A percentile compares a stretch with the other conserved stretches of the same genome.
Evolutionary conservation across 2,797 vertebrate species (phyloP).

Genomic region (Apogon hyalosoma): DNA sequence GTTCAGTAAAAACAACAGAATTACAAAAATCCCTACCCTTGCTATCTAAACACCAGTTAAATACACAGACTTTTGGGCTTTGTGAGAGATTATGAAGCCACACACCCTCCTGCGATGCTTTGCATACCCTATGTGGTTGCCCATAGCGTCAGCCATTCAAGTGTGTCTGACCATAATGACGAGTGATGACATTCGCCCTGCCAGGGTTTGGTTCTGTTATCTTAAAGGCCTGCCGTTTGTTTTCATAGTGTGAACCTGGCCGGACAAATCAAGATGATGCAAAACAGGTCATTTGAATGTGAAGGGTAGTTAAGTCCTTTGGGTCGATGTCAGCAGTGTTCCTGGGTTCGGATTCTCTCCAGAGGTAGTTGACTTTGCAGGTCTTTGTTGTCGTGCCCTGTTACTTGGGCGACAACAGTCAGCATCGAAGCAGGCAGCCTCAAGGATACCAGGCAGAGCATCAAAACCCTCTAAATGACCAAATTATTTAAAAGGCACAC

Average conservation of each 20-base stretch:
- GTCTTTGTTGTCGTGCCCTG: slow-evolving; percentile 71
- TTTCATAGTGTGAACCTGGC: slow-evolving; percentile 67
- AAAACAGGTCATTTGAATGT: slow-evolving; percentile 80
- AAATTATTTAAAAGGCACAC: slow-evolving; percentile 64
- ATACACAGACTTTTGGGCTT: slow-evolving; percentile 3
- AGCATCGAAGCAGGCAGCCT: slow-evolving; percentile 33
- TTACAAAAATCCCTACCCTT: background rate
- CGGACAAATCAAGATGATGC: slow-evolving; percentile 61
- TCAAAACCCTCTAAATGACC: slow-evolving; percentile 57
- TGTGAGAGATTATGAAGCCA: background rate
- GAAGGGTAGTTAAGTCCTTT: slow-evolving; percentile 44
- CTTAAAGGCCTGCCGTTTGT: slow-evolving; percentile 73
- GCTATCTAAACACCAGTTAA: background rate
- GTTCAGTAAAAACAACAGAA: too few relatives aligned
- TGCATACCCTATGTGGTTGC: slow-evolving; percentile 70
- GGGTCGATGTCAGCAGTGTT: slow-evolving; percentile 61
- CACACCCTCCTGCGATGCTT: slow-evolving; percentile 46
- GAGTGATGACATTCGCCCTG: slow-evolving; percentile 54
- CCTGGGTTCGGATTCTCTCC: slow-evolving; percentile 68
- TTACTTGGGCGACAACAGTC: slow-evolving; percentile 57
- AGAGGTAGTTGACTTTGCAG: slow-evolving; percentile 75
- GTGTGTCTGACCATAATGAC: slow-evolving; percentile 70
- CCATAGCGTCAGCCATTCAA: slow-evolving; percentile 63
- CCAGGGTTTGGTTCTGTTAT: slow-evolving; percentile 75
- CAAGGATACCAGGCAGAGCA: slow-evolving; percentile 24